Evolutionary conservation across 1,140 invertebrate genomes (phyloP).

Genomic region (Drosophila takahashii): DNA sequence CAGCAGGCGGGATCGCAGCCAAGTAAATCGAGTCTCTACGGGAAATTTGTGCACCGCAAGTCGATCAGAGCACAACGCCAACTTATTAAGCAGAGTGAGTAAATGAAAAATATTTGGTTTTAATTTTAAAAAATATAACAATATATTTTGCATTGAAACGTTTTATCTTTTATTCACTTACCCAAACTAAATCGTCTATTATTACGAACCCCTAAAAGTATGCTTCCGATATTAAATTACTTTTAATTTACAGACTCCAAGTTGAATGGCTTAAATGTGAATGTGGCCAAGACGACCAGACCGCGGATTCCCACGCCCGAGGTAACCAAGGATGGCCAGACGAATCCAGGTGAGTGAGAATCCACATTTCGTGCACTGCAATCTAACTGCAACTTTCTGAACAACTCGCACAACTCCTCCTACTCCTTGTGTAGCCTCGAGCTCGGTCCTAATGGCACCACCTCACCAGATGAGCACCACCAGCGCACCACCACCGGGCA

Average conservation of each 20-base stretch:
- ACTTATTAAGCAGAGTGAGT: conserved; percentile 88
- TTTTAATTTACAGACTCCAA: conserved; percentile 64
- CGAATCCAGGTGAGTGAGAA: conserved; percentile 84
- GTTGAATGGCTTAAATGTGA: conserved; percentile 88
- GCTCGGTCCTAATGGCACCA: conserved; percentile 82
- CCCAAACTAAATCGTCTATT: background rate
- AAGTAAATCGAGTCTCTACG: conserved; percentile 91
- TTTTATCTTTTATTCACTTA: no score
- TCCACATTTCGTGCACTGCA: background rate
- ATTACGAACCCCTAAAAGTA: conserved; percentile 14
- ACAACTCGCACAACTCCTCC: conserved; percentile 27
- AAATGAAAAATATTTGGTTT: background rate
- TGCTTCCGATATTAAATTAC: background rate
- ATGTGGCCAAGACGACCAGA: conserved; percentile 90
- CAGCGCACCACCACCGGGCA: conserved; percentile 85
- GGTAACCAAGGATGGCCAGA: conserved; percentile 90
- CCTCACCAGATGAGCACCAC: conserved; percentile 85
- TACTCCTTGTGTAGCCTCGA: conserved; percentile 39
- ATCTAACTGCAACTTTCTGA: conserved; percentile 1
- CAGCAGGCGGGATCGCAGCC: conserved; percentile 55
- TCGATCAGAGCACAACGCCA: conserved; percentile 89
- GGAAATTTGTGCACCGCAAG: conserved; percentile 91
- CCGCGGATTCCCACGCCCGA: conserved; percentile 94
- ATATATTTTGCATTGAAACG: no score
- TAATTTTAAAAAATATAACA: background rate